These are phyloP conservation scores for Rallus crepitans DNA, from an alignment of 2,797 vertebrate genomes.

Conservation along the genomic window DNA sequence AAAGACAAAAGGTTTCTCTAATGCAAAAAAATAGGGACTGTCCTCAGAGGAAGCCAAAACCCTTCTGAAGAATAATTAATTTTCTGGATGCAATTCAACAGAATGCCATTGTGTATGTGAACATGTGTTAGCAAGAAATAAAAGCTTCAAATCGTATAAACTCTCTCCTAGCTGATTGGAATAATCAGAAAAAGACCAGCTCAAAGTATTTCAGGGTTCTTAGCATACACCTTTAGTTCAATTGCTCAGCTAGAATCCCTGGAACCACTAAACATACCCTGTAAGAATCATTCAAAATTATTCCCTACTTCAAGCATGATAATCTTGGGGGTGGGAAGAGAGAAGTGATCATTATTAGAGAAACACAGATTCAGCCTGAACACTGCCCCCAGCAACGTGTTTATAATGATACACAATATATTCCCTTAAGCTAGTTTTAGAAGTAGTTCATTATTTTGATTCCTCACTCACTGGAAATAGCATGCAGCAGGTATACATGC, in stretches of 20 bases:
- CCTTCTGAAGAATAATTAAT: constrained; percentile 54
- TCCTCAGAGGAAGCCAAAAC: constrained; percentile 35
- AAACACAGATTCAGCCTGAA: neutral
- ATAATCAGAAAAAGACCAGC: neutral
- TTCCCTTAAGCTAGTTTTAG: neutral
- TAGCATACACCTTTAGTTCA: neutral
- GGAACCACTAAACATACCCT: neutral
- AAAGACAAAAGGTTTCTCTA: constrained; percentile 35
- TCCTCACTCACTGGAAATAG: neutral
- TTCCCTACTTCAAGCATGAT: neutral
- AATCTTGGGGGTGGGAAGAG: neutral
- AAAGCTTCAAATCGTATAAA: neutral
- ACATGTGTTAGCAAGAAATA: constrained; percentile 35
- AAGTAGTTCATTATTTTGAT: neutral
- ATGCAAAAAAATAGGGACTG: neutral
- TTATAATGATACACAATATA: neutral
- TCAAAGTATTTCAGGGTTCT: neutral
- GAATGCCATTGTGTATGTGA: neutral
- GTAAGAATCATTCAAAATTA: neutral
- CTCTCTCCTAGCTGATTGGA: neutral
- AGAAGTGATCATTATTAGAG: neutral
- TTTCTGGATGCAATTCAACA: constrained; percentile 46
- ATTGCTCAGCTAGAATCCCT: neutral
- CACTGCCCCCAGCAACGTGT: neutral
- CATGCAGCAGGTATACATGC: neutral